These are phyloP conservation scores for Phataginus tetradactyla DNA, from an alignment of 2,797 vertebrate species.

Conservation along the genomic window DNA sequence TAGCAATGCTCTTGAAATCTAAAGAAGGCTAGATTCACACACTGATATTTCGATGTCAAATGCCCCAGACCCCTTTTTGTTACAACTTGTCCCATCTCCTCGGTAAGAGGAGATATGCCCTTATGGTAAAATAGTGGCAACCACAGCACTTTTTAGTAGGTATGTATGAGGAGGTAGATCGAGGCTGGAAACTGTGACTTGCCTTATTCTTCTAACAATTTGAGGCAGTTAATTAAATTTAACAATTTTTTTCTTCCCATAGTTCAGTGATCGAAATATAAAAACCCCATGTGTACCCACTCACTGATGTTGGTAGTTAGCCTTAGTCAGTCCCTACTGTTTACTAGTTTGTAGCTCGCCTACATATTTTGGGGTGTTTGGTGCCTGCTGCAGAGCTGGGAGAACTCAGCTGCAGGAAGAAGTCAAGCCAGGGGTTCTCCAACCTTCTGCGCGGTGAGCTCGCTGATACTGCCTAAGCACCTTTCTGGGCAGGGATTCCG, in stretches of 20 bases:
- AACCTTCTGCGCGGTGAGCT: neutral
- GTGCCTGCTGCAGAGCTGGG: neutral
- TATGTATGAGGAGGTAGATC: neutral
- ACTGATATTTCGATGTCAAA: neutral
- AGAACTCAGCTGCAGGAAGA: neutral
- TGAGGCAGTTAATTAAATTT: neutral
- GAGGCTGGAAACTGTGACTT: neutral
- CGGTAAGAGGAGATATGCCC: neutral
- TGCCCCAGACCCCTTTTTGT: neutral
- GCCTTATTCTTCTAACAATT: neutral
- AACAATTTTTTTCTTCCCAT: neutral
- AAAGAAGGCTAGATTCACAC: neutral
- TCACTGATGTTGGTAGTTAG: neutral
- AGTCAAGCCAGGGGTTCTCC: neutral
- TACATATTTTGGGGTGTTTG: neutral
- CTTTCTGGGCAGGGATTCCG: slow-evolving; percentile 50
- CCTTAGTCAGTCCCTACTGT: neutral
- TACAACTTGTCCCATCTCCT: neutral
- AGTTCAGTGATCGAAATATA: neutral
- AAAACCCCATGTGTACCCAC: neutral
- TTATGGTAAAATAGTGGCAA: slow-evolving; percentile 12
- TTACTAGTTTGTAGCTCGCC: neutral
- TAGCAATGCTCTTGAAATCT: neutral
- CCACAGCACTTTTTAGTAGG: neutral
- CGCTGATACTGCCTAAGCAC: neutral